Conservation (phyloP, 2,797 vertebrate species). For the Cyclopterus lumpus region DNA sequence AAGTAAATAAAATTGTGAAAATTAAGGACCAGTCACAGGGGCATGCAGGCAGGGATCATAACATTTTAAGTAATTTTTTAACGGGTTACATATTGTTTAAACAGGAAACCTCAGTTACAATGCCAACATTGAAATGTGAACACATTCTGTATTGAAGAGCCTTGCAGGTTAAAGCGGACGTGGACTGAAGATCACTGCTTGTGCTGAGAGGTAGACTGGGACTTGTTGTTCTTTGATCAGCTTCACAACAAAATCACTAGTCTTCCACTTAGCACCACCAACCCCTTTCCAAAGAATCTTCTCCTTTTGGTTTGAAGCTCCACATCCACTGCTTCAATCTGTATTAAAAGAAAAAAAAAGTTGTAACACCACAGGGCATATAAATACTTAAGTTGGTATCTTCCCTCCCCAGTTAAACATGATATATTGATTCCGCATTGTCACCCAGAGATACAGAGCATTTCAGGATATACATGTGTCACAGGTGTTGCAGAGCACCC, state of each 20-base stretch:
- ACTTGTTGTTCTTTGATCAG: slow-evolving; percentile 83
- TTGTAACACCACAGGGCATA: slow-evolving; percentile 30
- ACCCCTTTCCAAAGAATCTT: slow-evolving; percentile 41
- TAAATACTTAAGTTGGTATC: slow-evolving; percentile 1
- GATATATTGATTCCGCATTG: slow-evolving; percentile 17
- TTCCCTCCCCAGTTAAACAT: background rate
- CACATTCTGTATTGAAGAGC: slow-evolving; percentile 15
- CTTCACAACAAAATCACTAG: slow-evolving; percentile 86
- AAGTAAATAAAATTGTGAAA: slow-evolving; percentile 28
- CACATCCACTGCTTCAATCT: slow-evolving; percentile 48
- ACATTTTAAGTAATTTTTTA: slow-evolving; percentile 40
- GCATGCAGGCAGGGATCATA: background rate
- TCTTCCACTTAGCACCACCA: slow-evolving; percentile 82
- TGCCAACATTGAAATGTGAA: slow-evolving; percentile 17
- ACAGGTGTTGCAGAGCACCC: slow-evolving; percentile 37
- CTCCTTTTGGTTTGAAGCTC: slow-evolving; percentile 14
- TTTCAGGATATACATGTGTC: slow-evolving; percentile 36
- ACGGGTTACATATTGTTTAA: slow-evolving; percentile 28
- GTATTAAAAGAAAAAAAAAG: slow-evolving; percentile 35
- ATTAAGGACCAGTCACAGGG: slow-evolving; percentile 13
- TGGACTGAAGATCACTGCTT: slow-evolving; percentile 67
- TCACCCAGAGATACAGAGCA: slow-evolving; percentile 21
- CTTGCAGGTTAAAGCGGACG: slow-evolving; percentile 41
- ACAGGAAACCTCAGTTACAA: slow-evolving; percentile 26
- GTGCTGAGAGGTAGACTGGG: slow-evolving; percentile 84